Evolutionary conservation across 2,113 vertebrate species (phyloP).

Genomic region (Pagrus major): DNA sequence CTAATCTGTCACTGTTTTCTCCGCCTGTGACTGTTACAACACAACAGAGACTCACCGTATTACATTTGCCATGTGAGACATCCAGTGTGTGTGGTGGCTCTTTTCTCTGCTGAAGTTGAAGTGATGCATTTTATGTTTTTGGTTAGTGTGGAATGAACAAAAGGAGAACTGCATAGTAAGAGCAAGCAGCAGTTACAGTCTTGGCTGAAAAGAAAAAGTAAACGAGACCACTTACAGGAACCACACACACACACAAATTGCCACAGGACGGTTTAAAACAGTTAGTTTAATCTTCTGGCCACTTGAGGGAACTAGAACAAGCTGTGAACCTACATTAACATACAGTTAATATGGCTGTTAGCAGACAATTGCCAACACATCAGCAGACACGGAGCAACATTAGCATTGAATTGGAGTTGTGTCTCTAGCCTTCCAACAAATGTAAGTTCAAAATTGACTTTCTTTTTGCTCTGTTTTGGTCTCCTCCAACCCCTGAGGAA

Average conservation of each 20-base stretch:
- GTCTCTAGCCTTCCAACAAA: not conserved
- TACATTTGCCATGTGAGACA: not conserved
- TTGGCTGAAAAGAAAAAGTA: constrained; percentile 7
- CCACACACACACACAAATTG: not conserved
- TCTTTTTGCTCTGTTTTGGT: constrained; percentile 1
- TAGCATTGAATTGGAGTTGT: not conserved
- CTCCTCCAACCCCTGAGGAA: not conserved
- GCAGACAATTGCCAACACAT: too few species aligned
- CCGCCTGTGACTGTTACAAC: not conserved
- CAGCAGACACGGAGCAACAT: not conserved
- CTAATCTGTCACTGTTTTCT: not conserved
- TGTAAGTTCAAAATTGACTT: not conserved
- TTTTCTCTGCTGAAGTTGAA: constrained; percentile 10
- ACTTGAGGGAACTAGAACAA: not conserved
- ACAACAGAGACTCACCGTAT: constrained; percentile 1
- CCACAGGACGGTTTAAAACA: not conserved
- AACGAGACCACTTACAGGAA: constrained; percentile 3
- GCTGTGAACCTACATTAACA: not conserved
- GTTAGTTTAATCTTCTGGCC: not conserved
- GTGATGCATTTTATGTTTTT: constrained; percentile 23
- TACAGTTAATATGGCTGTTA: not conserved
- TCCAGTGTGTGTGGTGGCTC: not conserved
- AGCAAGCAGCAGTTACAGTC: not conserved
- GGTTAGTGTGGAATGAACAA: not conserved
- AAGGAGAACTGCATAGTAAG: not conserved